Base-by-base conservation (phyloP, 2,113 vertebrate genomes). In the rat (Rattus norvegicus) region DNA sequence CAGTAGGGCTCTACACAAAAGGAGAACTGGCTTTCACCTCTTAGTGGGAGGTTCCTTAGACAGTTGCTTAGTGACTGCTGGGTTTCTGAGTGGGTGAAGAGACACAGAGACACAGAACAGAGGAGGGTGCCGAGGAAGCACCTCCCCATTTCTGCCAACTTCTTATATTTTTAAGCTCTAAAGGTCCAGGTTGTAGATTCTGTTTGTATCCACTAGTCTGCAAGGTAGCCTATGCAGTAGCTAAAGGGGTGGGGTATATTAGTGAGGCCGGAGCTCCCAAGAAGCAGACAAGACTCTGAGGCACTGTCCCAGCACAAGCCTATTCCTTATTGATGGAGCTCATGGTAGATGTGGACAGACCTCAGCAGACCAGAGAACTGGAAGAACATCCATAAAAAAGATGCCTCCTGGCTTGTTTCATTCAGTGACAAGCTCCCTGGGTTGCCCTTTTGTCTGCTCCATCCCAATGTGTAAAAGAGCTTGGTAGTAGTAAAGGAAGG, bases 251-350 rank as follows among this genome's bases (percentile, higher is more conserved):
- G 36, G 9, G 49, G 9, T 26, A 2, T 26, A n/a, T 43, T n/a
- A 87, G 92, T 33, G 19, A 76, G 26, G 39, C n/a, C 75, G 16
- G 77, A 52, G 9, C 16, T 73, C 75, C 33, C 54, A 72, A 4
- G 22, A 26, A 13, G 3, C 43, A 69, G 67, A 47, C n/a, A 12
- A 8, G 0, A 39, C 9, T 49, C 9, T 19, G n/a, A 26, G 24
- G 14, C 2, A 1, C n/a, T 0, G 1, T 43, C 3, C 2, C 13
- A 52, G 17, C 1, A 36, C 9, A 56, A 47, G 3, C 7, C 52
- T 52, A 5, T 1, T 20, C 20, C 28, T 30, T 56, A 47, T 65
- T 28, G 28, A 12, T 47, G 24, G 10, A 28, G 36, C 8, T 12
- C 17, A 4, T 0, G 30, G 77, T 12, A 49, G 84, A 70, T 49